Evolutionary conservation across 2,113 vertebrate genomes (phyloP).

Genomic region (Athene noctua): DNA sequence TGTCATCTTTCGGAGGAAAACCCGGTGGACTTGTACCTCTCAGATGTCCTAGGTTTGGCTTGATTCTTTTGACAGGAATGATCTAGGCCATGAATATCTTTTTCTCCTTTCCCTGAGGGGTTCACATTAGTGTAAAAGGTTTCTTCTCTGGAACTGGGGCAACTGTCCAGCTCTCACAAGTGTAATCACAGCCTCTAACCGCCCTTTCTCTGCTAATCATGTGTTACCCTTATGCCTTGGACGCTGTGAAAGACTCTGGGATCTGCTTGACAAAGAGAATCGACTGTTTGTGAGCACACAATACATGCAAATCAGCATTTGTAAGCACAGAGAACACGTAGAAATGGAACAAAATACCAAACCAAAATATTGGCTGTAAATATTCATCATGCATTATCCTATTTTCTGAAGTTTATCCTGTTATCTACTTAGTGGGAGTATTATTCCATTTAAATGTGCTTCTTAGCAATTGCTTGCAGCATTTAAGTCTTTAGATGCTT

Average conservation of each 20-base stretch:
- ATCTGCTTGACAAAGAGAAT: background rate
- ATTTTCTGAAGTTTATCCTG: slow-evolving; percentile 43
- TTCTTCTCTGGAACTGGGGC: background rate
- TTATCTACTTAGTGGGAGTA: slow-evolving; percentile 35
- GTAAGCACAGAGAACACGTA: background rate
- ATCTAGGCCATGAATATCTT: background rate
- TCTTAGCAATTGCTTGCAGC: slow-evolving; percentile 36
- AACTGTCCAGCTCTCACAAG: background rate
- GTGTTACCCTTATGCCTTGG: background rate
- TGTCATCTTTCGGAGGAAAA: background rate
- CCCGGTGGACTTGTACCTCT: background rate
- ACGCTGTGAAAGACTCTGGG: background rate
- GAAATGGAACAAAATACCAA: background rate
- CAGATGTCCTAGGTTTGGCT: background rate
- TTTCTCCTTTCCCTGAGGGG: background rate
- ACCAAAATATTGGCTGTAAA: background rate
- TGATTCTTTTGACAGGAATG: background rate
- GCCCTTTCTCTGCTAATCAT: background rate
- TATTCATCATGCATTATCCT: background rate
- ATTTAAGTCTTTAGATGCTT: slow-evolving; percentile 40
- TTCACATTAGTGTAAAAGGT: background rate
- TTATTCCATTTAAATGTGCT: slow-evolving; percentile 44
- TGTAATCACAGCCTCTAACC: background rate
- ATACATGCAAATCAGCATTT: background rate
- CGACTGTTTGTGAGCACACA: background rate